Percentiles rank a stretch among this genome's conserved stretches.
These are phyloP conservation scores for Hirundichthys speculiger DNA, from an alignment of 2,113 vertebrate genomes.

Conservation along the genomic window DNA sequence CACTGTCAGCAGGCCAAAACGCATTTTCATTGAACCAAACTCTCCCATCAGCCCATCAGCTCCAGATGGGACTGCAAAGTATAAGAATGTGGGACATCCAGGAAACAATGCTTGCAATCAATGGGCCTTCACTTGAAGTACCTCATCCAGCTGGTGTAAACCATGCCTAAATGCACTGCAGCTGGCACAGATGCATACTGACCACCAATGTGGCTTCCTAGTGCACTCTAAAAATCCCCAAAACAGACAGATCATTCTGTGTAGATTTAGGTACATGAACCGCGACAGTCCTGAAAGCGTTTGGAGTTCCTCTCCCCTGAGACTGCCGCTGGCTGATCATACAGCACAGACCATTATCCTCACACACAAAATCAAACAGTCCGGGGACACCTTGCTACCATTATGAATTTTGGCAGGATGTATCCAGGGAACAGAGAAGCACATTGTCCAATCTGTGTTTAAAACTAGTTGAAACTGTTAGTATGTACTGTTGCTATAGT, in stretches of 20 bases:
- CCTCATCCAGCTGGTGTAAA: slow-evolving; percentile 62
- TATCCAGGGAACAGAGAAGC: slow-evolving; percentile 3
- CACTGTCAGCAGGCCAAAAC: slow-evolving; percentile 41
- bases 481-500: slow-evolving; percentile 9
- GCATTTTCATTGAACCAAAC: slow-evolving; percentile 53
- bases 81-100: slow-evolving; percentile 55
- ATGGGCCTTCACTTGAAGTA: slow-evolving; percentile 63
- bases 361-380: slow-evolving; percentile 40
- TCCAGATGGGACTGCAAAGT: slow-evolving; percentile 60
- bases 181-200: slow-evolving; percentile 56
- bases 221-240: slow-evolving; percentile 41
- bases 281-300: slow-evolving; percentile 17
- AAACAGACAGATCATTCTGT: slow-evolving; percentile 53
- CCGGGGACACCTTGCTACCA: slow-evolving; percentile 51
- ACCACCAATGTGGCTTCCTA: slow-evolving; percentile 44
- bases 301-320: slow-evolving; percentile 41
- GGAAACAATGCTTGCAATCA: slow-evolving; percentile 57
- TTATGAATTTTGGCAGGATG: slow-evolving; percentile 42
- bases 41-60: slow-evolving; percentile 35
- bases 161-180: slow-evolving; percentile 61
- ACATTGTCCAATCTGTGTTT: slow-evolving; percentile 15
- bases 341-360: slow-evolving; percentile 47
- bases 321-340: slow-evolving; percentile 32
- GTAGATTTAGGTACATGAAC: slow-evolving; percentile 61
- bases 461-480: not conserved